phyloP scores from a whole-genome alignment of 2,888 invertebrate species.

The Leptinotarsa tumamoca region DNA sequence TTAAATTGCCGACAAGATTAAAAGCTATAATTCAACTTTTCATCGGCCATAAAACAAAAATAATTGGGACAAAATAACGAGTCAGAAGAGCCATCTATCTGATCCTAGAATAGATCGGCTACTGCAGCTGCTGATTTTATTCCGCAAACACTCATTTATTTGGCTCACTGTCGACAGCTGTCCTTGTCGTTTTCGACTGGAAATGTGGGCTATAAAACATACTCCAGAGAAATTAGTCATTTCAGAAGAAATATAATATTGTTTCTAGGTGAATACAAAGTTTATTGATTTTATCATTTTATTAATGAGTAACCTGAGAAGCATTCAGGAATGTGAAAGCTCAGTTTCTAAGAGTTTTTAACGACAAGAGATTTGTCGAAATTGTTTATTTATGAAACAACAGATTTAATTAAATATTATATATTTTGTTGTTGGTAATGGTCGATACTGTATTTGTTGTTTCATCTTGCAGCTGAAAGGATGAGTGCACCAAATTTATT shows the following conservation, averaged over 20 bases:
- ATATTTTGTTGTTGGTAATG: no score
- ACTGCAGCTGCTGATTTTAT: constrained; percentile 60
- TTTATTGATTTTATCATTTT: neutral
- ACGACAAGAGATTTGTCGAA: no score
- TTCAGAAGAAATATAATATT: neutral
- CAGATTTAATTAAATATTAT: no score
- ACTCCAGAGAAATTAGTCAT: constrained; percentile 6
- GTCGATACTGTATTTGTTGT: no score
- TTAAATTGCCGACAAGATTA: constrained; percentile 49
- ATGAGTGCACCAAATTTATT: no score
- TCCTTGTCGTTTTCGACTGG: constrained; percentile 44
- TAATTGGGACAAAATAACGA: constrained; percentile 64
- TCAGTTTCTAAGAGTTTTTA: no score
- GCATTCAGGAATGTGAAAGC: no score
- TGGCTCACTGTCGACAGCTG: constrained; percentile 49
- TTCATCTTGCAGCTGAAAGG: no score
- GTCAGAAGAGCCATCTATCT: constrained; percentile 60
- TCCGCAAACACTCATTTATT: constrained; percentile 46
- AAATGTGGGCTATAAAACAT: constrained; percentile 25
- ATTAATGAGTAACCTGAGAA: neutral
- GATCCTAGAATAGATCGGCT: constrained; percentile 62
- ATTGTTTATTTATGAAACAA: no score
- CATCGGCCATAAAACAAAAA: constrained; percentile 63
- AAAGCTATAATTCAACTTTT: constrained; percentile 60
- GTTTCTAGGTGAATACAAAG: neutral